A percentile compares a stretch with the other conserved stretches of the same genome.
Conservation (phyloP, 2,113 vertebrate genomes). For the Centropus unirufus region DNA sequence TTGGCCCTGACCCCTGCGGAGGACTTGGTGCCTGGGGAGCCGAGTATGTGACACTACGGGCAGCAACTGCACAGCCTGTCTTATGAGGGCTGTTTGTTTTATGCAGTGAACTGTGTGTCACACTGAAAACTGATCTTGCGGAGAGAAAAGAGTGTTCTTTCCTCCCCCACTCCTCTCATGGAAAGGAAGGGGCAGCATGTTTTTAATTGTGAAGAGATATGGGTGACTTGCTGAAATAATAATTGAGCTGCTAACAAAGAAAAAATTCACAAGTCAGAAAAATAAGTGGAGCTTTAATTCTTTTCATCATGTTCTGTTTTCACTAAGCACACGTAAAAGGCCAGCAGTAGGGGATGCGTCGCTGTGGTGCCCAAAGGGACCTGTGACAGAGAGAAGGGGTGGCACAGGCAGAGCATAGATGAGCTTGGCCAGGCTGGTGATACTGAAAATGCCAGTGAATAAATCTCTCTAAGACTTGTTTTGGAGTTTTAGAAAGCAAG, state of each 20-base stretch:
- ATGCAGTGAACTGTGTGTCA: slow-evolving; percentile 61
- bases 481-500: too few relatives aligned
- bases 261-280: not conserved
- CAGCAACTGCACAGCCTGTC: slow-evolving; percentile 14
- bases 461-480: too few relatives aligned
- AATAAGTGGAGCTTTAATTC: not conserved
- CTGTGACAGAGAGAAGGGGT: not conserved
- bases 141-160: not conserved
- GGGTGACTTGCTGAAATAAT: slow-evolving; percentile 6
- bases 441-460: too few relatives aligned
- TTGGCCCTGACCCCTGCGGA: not conserved
- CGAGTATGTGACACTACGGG: slow-evolving; percentile 14
- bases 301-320: not conserved
- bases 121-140: slow-evolving; percentile 14
- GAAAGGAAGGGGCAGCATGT: not conserved
- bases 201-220: slow-evolving; percentile 24
- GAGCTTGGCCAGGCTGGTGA: not conserved
- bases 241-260: not conserved
- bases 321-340: not conserved
- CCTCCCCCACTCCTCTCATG: not conserved
- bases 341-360: not conserved
- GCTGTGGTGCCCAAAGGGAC: not conserved
- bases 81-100: slow-evolving; percentile 58
- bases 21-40: not conserved
- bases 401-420: not conserved